Conservation (phyloP, 2,888 invertebrate species). For the Tenthredo notha region DNA sequence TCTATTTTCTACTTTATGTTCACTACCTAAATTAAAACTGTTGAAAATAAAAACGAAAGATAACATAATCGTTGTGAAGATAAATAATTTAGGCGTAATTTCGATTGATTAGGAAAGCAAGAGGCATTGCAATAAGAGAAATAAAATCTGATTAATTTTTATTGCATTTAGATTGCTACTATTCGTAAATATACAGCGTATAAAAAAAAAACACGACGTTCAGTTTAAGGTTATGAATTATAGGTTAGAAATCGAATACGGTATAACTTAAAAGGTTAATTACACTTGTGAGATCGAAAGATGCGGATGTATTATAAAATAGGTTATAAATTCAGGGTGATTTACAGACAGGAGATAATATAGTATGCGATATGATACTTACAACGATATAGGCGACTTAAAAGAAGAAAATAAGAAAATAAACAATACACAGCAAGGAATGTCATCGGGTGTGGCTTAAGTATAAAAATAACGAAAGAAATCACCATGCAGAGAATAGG, state of each 20-base stretch:
- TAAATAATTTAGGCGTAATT: background rate
- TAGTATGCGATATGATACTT: background rate
- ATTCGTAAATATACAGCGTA: background rate
- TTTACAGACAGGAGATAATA: background rate
- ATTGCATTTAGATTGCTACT: background rate
- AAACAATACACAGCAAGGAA: background rate
- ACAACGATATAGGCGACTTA: background rate
- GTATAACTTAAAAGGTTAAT: conserved; percentile 11
- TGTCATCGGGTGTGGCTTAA: conserved; percentile 30
- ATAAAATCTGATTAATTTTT: conserved; percentile 1
- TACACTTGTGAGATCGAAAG: background rate
- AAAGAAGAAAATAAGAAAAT: background rate
- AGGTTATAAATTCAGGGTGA: background rate
- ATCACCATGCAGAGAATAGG: background rate
- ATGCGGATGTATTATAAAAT: background rate
- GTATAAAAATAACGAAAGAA: background rate
- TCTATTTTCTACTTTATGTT: background rate
- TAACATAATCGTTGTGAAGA: background rate
- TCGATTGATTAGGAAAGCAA: background rate
- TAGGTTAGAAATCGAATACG: background rate
- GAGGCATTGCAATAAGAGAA: background rate
- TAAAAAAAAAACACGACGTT: background rate
- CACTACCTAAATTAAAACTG: background rate
- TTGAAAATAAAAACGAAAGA: background rate
- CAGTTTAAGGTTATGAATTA: background rate